Evolutionary conservation across 37 sponge, comb jelly and placozoan genomes (phyloP).

Genomic region (Haliclona indistincta): DNA sequence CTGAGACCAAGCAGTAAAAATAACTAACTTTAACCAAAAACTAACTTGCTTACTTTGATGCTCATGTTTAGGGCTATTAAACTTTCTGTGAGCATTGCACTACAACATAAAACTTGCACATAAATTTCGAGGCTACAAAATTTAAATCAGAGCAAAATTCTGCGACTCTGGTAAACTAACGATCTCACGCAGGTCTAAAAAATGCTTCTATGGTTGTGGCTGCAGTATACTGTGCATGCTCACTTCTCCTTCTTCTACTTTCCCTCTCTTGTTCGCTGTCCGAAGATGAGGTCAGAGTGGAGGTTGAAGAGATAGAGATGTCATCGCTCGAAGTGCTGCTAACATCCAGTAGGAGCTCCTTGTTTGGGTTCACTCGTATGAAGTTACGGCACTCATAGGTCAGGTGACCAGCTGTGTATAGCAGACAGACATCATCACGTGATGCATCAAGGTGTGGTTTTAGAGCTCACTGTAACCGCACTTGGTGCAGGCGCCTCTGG

Average conservation of each 20-base stretch:
- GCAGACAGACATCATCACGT: neutral
- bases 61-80: no score
- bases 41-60: no score
- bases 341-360: constrained; percentile 77
- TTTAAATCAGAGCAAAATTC: no score
- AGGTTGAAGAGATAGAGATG: constrained; percentile 25
- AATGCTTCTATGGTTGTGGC: no score
- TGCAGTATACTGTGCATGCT: no score
- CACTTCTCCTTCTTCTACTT: constrained; percentile 3
- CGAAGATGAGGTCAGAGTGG: constrained; percentile 22
- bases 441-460: neutral
- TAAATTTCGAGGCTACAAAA: no score
- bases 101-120: no score
- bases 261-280: constrained; percentile 19
- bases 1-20: no score
- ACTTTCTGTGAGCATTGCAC: no score
- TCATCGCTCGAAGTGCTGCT: constrained; percentile 91
- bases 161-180: no score
- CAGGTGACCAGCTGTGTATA: constrained; percentile 80
- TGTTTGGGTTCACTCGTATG: constrained; percentile 62
- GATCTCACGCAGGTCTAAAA: no score
- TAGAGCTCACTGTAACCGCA: constrained; percentile 75
- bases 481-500: constrained; percentile 70
- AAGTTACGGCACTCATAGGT: constrained; percentile 92
- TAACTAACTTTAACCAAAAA: no score